These are phyloP conservation scores for Anastrepha obliqua DNA, from an alignment of 1,140 invertebrate genomes.

Conservation along the genomic window DNA sequence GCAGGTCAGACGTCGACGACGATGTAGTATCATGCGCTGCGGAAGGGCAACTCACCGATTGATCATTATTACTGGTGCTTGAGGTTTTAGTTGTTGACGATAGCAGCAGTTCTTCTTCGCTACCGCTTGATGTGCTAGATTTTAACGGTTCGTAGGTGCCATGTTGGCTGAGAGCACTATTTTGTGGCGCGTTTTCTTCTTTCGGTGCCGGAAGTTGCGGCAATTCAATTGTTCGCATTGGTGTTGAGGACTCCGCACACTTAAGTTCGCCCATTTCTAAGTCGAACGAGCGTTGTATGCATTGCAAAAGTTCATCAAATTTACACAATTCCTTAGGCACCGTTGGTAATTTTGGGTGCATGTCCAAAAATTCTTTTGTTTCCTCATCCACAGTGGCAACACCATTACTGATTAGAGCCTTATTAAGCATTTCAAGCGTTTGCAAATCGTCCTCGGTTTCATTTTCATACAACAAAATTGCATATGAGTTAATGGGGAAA, in stretches of 20 bases:
- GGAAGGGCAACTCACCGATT: background rate
- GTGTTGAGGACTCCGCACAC: background rate
- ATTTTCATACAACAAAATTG: conserved; percentile 57
- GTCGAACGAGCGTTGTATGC: conserved; percentile 24
- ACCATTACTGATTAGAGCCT: conserved; percentile 50
- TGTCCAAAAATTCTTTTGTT: conserved; percentile 44
- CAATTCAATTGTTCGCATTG: background rate
- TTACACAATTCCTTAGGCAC: conserved; percentile 30
- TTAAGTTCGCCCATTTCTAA: background rate
- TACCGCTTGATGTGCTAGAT: background rate
- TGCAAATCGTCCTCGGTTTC: conserved; percentile 49
- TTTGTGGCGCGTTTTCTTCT: background rate
- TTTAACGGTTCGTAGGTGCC: background rate
- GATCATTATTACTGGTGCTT: conserved; percentile 29
- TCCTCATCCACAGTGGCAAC: conserved; percentile 31
- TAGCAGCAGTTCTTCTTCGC: conserved; percentile 37
- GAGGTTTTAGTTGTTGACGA: background rate
- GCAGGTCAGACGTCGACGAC: background rate
- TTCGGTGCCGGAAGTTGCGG: background rate
- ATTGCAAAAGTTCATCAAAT: conserved; percentile 10
- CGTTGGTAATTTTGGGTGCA: background rate
- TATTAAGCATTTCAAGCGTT: conserved; percentile 40
- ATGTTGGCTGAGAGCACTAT: too few species aligned
- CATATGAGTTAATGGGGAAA: conserved; percentile 55
- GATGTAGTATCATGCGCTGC: background rate